Evolutionary conservation across 2,113 vertebrate genomes (phyloP).

Genomic region (Heptranchias perlo): DNA sequence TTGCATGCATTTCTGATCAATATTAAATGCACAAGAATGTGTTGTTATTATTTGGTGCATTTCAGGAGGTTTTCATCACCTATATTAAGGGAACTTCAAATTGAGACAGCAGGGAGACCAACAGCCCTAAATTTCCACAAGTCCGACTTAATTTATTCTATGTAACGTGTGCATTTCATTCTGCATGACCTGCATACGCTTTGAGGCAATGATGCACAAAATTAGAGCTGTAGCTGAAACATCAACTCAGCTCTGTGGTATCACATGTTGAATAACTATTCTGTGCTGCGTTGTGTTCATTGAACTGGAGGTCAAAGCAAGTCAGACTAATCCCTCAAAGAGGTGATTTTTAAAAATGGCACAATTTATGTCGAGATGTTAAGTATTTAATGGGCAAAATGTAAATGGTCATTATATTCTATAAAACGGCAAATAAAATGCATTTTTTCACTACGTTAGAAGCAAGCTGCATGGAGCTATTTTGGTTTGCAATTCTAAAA

Average conservation of each 20-base stretch:
- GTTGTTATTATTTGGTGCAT: not conserved
- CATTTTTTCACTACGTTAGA: not conserved
- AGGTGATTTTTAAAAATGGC: not conserved
- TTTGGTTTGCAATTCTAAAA: conserved; percentile 1
- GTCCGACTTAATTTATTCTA: not conserved
- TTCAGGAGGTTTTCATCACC: not conserved
- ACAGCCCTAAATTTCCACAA: not conserved
- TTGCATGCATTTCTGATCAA: not conserved
- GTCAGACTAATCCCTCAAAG: not conserved
- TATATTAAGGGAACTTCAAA: not conserved
- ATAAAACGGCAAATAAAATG: not conserved
- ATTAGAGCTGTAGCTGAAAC: not conserved
- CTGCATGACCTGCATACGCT: not conserved
- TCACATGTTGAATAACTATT: not conserved
- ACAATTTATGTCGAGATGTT: not conserved
- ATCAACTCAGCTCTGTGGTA: not conserved
- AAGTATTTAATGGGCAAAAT: not conserved
- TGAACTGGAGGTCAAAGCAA: not conserved
- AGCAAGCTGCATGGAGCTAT: not conserved
- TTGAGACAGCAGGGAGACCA: not conserved
- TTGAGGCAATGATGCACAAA: not conserved
- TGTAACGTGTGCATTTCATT: not conserved
- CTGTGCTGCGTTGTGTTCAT: not conserved
- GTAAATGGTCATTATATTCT: not conserved
- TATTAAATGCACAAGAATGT: not conserved